A percentile compares a stretch with the other conserved stretches of the same genome.
These are phyloP conservation scores for Lithobius niger DNA, from an alignment of 1,140 invertebrate species.

Conservation along the genomic window DNA sequence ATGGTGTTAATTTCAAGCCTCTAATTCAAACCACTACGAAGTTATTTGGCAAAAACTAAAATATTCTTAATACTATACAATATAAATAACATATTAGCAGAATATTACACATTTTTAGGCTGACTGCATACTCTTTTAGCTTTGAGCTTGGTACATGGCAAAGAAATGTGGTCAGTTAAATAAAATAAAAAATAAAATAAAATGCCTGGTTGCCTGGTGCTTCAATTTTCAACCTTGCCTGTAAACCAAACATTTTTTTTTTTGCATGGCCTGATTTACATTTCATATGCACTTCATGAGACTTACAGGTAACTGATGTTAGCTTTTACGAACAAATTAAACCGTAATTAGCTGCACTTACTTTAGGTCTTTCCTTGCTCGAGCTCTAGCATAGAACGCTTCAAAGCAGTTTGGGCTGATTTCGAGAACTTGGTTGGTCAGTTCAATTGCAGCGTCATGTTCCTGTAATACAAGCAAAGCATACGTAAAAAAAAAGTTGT, in stretches of 20 bases:
- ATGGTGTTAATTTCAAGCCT: too few relatives aligned
- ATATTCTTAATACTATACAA: too few relatives aligned
- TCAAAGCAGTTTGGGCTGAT: constrained; percentile 77
- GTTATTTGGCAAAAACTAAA: too few relatives aligned
- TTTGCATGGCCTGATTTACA: background rate
- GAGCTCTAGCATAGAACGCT: constrained; percentile 77
- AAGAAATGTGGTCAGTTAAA: too few relatives aligned
- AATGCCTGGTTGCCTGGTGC: background rate
- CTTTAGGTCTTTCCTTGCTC: constrained; percentile 61
- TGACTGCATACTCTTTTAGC: too few relatives aligned
- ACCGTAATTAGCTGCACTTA: too few relatives aligned
- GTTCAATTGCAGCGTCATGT: constrained; percentile 51
- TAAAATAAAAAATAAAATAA: background rate
- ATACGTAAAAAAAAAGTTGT: background rate
- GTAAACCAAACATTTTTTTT: background rate
- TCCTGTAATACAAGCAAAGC: constrained; percentile 29
- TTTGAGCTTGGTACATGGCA: too few relatives aligned
- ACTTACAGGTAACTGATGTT: background rate
- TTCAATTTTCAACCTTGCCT: background rate
- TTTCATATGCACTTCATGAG: background rate
- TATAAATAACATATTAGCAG: too few relatives aligned
- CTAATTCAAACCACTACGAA: too few relatives aligned
- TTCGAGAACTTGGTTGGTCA: constrained; percentile 68
- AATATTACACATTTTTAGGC: too few relatives aligned
- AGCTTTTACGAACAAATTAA: background rate